phyloP scores from a whole-genome alignment of 2,113 vertebrate genomes.

The Rattus rattus region DNA sequence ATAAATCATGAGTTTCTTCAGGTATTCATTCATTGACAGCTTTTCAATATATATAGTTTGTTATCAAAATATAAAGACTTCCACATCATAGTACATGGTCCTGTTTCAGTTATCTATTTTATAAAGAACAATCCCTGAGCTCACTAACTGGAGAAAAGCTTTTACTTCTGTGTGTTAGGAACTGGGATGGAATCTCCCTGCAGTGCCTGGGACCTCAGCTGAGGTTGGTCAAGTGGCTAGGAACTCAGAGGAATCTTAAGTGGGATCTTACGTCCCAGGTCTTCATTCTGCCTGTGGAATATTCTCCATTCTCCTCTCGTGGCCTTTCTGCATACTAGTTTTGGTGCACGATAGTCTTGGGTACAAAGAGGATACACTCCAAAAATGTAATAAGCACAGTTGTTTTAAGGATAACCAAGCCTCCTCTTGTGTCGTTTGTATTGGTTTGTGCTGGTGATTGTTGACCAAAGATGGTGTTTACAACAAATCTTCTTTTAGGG shows the following conservation, averaged over 20 bases:
- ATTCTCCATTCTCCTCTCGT: not conserved
- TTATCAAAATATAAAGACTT: not conserved
- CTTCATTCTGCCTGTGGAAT: not conserved
- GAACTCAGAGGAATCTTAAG: not conserved
- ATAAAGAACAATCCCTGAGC: not conserved
- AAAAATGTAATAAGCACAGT: not conserved
- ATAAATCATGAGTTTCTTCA: constrained; percentile 11
- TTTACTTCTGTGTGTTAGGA: not conserved
- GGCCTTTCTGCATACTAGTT: not conserved
- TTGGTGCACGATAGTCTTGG: not conserved
- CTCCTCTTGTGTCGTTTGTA: not conserved
- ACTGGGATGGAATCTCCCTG: not conserved
- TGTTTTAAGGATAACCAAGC: not conserved
- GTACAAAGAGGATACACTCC: not conserved
- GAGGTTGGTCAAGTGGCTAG: not conserved
- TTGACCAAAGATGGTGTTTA: not conserved
- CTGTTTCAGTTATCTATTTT: constrained; percentile 28
- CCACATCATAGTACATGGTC: not conserved
- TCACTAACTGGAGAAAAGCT: not conserved
- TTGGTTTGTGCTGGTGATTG: not conserved
- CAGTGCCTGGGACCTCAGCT: not conserved
- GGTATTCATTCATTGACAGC: not conserved
- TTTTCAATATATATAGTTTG: not conserved
- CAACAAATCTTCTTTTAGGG: not conserved
- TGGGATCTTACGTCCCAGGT: not conserved